phyloP scores from a whole-genome alignment of 2,888 invertebrate genomes.

The Adelphocoris suturalis region DNA sequence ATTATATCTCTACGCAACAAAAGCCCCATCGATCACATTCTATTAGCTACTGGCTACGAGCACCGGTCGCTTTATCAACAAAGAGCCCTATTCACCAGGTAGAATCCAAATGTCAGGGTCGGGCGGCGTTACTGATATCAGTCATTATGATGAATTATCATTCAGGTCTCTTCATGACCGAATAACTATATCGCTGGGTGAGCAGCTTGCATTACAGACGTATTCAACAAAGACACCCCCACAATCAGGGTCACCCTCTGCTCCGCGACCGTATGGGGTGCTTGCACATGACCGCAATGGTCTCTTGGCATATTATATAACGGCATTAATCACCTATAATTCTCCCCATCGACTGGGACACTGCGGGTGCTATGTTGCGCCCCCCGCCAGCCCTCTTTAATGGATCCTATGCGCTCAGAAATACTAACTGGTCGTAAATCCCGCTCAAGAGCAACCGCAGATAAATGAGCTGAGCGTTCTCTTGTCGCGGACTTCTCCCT shows the following conservation, averaged over 20 bases:
- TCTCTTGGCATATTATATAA: slow-evolving; percentile 50
- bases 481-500: slow-evolving; percentile 38
- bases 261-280: neutral
- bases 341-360: slow-evolving; percentile 50
- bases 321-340: slow-evolving; percentile 59
- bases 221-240: slow-evolving; percentile 37
- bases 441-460: slow-evolving; percentile 52
- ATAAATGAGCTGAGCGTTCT: slow-evolving; percentile 51
- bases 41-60: slow-evolving; percentile 35
- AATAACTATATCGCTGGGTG: neutral
- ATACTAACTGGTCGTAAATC: slow-evolving; percentile 62
- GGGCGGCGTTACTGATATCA: neutral
- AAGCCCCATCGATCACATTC: slow-evolving; percentile 43
- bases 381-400: slow-evolving; percentile 31
- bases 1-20: neutral
- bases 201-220: slow-evolving; percentile 24
- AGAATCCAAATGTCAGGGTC: slow-evolving; percentile 2
- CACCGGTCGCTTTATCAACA: neutral
- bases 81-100: neutral
- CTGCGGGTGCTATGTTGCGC: slow-evolving; percentile 25
- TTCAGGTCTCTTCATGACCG: neutral
- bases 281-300: slow-evolving; percentile 48
- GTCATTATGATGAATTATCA: slow-evolving; percentile 66
- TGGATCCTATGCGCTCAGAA: slow-evolving; percentile 62
- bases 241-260: slow-evolving; percentile 37